Conservation (phyloP, 2,888 invertebrate genomes). For the Drosophila formosana region DNA sequence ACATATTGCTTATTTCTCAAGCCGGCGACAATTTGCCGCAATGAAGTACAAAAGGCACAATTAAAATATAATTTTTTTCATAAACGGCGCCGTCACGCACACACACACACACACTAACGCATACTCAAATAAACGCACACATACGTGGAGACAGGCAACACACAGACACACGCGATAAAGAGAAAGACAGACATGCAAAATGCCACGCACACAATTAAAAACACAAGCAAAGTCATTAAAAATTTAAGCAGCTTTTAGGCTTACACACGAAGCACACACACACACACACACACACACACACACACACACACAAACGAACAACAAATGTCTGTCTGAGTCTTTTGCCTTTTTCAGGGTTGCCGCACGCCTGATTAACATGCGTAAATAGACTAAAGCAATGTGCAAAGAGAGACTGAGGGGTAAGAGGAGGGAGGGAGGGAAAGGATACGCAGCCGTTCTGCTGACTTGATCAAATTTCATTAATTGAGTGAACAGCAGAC, state of each 20-base stretch:
- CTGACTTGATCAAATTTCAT: conserved; percentile 75
- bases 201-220: conserved; percentile 73
- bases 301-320: conserved; percentile 17
- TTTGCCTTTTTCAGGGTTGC: conserved; percentile 54
- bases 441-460: conserved; percentile 4
- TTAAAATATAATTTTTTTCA: conserved; percentile 2
- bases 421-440: not conserved
- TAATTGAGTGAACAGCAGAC: conserved; percentile 71
- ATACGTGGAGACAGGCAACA: not conserved
- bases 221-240: conserved; percentile 81
- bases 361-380: conserved; percentile 69
- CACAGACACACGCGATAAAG: not conserved
- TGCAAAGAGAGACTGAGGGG: not conserved
- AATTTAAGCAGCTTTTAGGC: conserved; percentile 81
- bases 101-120: not conserved
- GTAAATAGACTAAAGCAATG: conserved; percentile 46
- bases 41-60: conserved; percentile 1
- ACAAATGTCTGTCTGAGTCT: conserved; percentile 26
- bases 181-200: conserved; percentile 24
- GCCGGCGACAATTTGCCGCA: not conserved
- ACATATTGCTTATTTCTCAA: not conserved
- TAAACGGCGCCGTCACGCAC: not conserved
- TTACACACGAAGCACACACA: conserved; percentile 55
- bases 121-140: not conserved
- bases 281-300: conserved; percentile 39